Base-by-base conservation (phyloP, 1,140 invertebrate species). In the Drosophila subpulchrella region DNA sequence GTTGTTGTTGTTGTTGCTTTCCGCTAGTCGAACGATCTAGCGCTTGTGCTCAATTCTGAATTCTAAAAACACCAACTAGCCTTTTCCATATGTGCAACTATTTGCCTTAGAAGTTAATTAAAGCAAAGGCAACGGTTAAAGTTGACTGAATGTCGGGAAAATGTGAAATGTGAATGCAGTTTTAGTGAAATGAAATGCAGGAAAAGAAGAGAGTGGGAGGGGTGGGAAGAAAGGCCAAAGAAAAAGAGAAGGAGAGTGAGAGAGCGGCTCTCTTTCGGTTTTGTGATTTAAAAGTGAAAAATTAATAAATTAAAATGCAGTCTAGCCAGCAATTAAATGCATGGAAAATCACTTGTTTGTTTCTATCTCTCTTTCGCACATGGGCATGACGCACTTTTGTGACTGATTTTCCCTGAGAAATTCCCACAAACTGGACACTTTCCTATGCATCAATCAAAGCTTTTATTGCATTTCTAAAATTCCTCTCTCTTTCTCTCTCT, bases 11-110 rank as follows among this genome's bases (percentile, higher is more conserved):
- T 20, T 20, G 53, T 73, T 68, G 60, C 48, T 60, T 46, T 58
- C 44, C 50, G 56, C 70, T 79, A 76, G 75, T 86, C 83, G 84
- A 60, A 67, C 79, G 80, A 89, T 88, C 84, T 88, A 88, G 75
- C 61, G 66, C 51, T 51, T 79, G 75, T 76, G 81, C 82, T 79
- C 61, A 73, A 86, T 86, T 86, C 58, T 63, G 47, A 51, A 54
- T 53, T 34, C 50, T 53, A 70, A 60, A 57, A 70, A 56, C 50
- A 61, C 63, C 57, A 61, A 58, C 59, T 44, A 67, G 47, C 42
- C 30, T 39, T 76, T 53, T 75, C 67, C 84, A 89, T 86, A 89
- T 89, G 83, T 83, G 84, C 84, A 86, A 53, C 72, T 53, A 80
- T 79, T 83, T 62, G 75, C 50, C 54, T 48, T 58, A 41, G 47